These are phyloP conservation scores for Polydrusus tereticollis DNA, from an alignment of 2,888 invertebrate species.

Conservation along the genomic window DNA sequence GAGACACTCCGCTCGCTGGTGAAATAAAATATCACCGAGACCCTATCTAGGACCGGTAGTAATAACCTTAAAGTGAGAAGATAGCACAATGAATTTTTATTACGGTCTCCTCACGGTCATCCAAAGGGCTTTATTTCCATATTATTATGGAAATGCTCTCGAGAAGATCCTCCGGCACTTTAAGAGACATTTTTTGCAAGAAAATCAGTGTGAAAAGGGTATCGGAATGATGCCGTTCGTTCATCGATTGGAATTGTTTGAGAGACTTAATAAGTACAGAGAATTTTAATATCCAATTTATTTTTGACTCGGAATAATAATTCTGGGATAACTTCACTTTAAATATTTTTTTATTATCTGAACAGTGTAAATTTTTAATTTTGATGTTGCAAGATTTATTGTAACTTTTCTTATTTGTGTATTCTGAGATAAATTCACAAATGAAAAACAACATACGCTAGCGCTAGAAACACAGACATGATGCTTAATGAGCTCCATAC, in stretches of 20 bases:
- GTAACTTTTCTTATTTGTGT: too few species aligned
- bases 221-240: not conserved
- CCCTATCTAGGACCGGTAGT: conserved; percentile 27
- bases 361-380: too few species aligned
- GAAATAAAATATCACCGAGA: conserved; percentile 26
- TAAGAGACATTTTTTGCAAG: conserved; percentile 13
- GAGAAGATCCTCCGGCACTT: conserved; percentile 19
- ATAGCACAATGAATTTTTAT: conserved; percentile 46
- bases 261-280: not conserved
- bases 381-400: too few species aligned
- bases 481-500: too few species aligned
- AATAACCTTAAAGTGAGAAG: conserved; percentile 40
- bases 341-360: too few species aligned
- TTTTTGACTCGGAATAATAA: too few species aligned
- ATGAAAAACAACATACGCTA: too few species aligned
- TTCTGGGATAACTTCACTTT: too few species aligned
- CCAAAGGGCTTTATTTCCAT: conserved; percentile 41
- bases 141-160: conserved; percentile 38
- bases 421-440: too few species aligned
- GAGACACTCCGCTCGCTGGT: conserved; percentile 28
- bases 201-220: conserved; percentile 11
- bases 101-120: conserved; percentile 43
- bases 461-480: too few species aligned
- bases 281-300: not conserved
- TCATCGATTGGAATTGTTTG: conserved; percentile 3